These are phyloP conservation scores for Medauroidea extradentata DNA, from an alignment of 1,140 invertebrate species.

Conservation along the genomic window DNA sequence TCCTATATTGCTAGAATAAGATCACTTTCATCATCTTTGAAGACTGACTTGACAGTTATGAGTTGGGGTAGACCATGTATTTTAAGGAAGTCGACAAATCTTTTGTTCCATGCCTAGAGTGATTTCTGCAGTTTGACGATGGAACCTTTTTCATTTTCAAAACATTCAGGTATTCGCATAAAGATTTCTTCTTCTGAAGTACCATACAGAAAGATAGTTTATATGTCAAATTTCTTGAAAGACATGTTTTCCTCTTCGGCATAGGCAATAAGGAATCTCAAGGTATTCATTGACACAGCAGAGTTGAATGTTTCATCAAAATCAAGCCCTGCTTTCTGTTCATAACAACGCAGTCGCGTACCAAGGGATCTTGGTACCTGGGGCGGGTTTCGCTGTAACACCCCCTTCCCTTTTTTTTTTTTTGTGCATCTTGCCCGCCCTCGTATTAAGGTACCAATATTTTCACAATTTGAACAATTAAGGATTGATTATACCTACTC, in stretches of 20 bases:
- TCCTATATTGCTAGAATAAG: no score
- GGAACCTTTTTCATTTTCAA: slow-evolving; percentile 23
- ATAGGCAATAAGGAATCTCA: slow-evolving; percentile 25
- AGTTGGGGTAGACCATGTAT: no score
- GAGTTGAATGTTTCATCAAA: slow-evolving; percentile 33
- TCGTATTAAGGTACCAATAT: no score
- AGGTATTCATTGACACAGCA: slow-evolving; percentile 30
- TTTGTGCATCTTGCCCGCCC: no score
- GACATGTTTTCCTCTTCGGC: slow-evolving; percentile 23
- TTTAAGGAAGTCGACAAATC: background rate
- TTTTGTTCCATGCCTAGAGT: slow-evolving; percentile 42
- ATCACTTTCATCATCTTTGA: no score
- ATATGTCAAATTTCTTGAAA: slow-evolving; percentile 32
- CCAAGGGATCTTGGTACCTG: no score
- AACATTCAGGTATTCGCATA: slow-evolving; percentile 41
- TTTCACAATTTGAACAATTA: no score
- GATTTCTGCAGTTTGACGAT: slow-evolving; percentile 37
- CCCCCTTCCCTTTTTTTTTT: no score
- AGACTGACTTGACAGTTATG: no score
- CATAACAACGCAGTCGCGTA: no score
- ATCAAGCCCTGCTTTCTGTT: slow-evolving; percentile 27
- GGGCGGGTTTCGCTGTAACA: no score
- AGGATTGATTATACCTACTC: no score
- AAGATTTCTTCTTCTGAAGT: slow-evolving; percentile 41
- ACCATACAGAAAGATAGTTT: slow-evolving; percentile 42